phyloP scores from a whole-genome alignment of 1,140 invertebrate genomes.

The Cepaea nemoralis region DNA sequence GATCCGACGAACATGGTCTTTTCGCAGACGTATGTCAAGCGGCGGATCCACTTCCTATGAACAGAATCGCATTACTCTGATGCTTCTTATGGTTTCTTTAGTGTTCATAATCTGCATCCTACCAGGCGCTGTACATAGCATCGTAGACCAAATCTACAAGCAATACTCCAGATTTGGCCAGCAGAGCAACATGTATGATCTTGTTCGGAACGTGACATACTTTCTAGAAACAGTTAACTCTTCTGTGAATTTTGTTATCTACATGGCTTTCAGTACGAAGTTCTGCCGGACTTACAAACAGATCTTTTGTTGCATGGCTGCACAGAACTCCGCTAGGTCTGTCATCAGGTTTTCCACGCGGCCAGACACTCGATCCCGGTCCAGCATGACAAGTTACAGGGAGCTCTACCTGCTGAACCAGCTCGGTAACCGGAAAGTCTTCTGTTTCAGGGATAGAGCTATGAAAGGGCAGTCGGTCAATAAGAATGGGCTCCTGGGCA shows the following conservation, averaged over 20 bases:
- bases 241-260: conserved; percentile 65
- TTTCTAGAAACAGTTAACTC: conserved; percentile 64
- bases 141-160: conserved; percentile 46
- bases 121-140: conserved; percentile 61
- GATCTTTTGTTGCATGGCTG: conserved; percentile 56
- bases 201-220: conserved; percentile 57
- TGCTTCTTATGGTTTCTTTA: conserved; percentile 61
- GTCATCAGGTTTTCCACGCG: conserved; percentile 39
- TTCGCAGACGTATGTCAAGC: conserved; percentile 48
- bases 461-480: not conserved
- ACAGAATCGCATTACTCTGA: conserved; percentile 60
- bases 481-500: conserved; percentile 16
- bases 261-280: conserved; percentile 63
- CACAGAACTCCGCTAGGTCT: conserved; percentile 27
- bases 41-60: conserved; percentile 46
- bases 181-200: conserved; percentile 52
- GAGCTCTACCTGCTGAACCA: conserved; percentile 42
- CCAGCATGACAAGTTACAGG: conserved; percentile 26
- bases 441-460: not conserved
- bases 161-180: conserved; percentile 54
- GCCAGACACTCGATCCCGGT: conserved; percentile 14
- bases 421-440: conserved; percentile 1
- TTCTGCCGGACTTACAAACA: conserved; percentile 59
- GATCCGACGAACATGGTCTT: conserved; percentile 55
- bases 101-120: conserved; percentile 62